These are phyloP conservation scores for Carcinoscorpius rotundicauda DNA, from an alignment of 1,140 invertebrate species.

Conservation along the genomic window DNA sequence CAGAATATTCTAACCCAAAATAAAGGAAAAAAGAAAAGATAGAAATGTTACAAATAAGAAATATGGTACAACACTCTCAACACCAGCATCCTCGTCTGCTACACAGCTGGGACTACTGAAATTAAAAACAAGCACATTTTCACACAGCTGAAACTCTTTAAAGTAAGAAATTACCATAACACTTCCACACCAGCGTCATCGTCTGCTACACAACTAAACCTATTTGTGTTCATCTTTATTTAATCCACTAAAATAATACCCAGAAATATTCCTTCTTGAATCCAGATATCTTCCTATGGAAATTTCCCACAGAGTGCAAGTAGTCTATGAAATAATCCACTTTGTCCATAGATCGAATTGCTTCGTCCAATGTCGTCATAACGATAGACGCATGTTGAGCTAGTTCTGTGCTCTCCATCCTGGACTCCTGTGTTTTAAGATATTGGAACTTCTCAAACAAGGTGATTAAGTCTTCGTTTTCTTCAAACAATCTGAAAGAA, in stretches of 20 bases:
- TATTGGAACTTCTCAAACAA: constrained; percentile 70
- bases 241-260: constrained; percentile 37
- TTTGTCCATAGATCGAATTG: constrained; percentile 70
- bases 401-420: constrained; percentile 62
- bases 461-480: constrained; percentile 60
- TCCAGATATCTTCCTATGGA: constrained; percentile 66
- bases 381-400: constrained; percentile 76
- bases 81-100: too few species aligned
- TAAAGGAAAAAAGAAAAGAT: too few species aligned
- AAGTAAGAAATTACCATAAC: too few species aligned
- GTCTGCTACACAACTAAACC: too few species aligned
- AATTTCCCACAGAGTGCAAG: constrained; percentile 64
- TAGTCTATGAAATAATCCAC: constrained; percentile 69
- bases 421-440: constrained; percentile 62
- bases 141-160: too few species aligned
- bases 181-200: too few species aligned
- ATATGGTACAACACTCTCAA: too few species aligned
- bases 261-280: constrained; percentile 77
- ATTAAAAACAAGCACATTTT: too few species aligned
- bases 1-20: too few species aligned
- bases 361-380: constrained; percentile 67
- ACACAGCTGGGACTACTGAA: too few species aligned
- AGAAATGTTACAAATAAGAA: too few species aligned
- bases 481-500: constrained; percentile 65
- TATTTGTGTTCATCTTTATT: too few species aligned